phyloP scores from a whole-genome alignment of 2,888 invertebrate species.

The Pseudoips prasinana region DNA sequence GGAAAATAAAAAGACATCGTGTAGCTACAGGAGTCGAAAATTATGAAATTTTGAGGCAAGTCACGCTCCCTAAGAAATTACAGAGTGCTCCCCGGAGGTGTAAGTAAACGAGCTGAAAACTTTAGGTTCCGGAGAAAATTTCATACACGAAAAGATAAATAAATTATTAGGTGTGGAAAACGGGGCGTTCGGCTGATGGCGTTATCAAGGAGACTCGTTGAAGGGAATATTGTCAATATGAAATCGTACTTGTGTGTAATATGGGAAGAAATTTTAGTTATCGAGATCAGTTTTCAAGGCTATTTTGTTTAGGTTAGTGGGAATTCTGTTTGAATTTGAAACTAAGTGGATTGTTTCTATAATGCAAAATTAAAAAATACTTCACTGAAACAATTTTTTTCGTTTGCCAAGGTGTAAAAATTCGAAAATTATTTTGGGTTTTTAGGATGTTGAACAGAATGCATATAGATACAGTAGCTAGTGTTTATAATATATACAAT shows the following conservation, averaged over 20 bases:
- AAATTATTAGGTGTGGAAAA: constrained; percentile 30
- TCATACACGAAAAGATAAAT: constrained; percentile 32
- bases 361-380: too few relatives aligned
- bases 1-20: neutral
- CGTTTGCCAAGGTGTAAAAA: too few relatives aligned
- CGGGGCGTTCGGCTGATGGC: constrained; percentile 14
- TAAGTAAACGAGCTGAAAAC: constrained; percentile 31
- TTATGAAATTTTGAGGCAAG: constrained; percentile 30
- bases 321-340: too few relatives aligned
- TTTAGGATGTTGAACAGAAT: too few relatives aligned
- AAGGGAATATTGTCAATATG: neutral
- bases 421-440: too few relatives aligned
- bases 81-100: constrained; percentile 26
- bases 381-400: too few relatives aligned
- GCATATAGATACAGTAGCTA: too few relatives aligned
- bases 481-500: too few relatives aligned
- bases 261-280: neutral
- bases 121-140: constrained; percentile 25
- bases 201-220: constrained; percentile 3
- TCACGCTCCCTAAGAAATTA: constrained; percentile 37
- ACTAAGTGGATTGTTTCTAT: too few relatives aligned
- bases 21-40: constrained; percentile 4
- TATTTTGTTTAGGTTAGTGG: too few relatives aligned
- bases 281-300: neutral
- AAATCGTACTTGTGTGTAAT: constrained; percentile 8